Base-by-base conservation (phyloP, 2,888 invertebrate genomes). In the Mythimna impura region DNA sequence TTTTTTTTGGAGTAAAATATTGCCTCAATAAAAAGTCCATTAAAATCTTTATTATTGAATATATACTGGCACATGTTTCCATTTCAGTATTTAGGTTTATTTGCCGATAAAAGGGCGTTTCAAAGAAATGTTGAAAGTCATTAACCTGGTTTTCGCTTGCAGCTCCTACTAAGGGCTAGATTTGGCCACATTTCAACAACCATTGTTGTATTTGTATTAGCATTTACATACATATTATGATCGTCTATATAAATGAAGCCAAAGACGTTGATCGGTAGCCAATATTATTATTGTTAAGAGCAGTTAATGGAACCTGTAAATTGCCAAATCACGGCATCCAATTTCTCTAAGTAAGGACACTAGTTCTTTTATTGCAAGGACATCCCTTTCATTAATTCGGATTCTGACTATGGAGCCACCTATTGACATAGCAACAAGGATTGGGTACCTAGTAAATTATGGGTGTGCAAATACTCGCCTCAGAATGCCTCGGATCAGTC, bases 81-180 rank as follows among this genome's bases (percentile, higher is more conserved):
- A 64, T 73, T 66, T 22, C 63, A 58, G 47, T 58, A 80, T 82
- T 61, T 57, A 67, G 82, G 82, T 80, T 80, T 73, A 82, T 82
- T 58, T 67, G 69, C 61, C 57, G 25, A 73, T 80, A 73, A 78
- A 80, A 73, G 64, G 73, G 69, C 52, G 60, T 73, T 82, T 62
- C 61, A 50, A 25, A 73, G 69, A 70, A 82, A 82, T 66, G 36
- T 43, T 66, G 52, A n/a, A 66, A 62, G 61, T 20, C 64, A 67
- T 82, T 78, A 78, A 82, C 82, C 83, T 73, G 54, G 62, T 70
- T 82, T 78, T 66, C 17, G 60, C 54, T 55, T 54, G n/a, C 10
- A 71, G 63, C 43, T 65, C 8, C 40, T 62, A 58, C 61, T 67
- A 62, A 67, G 69, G 62, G 60, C 60, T 25, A 2, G 64, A 54